These are phyloP conservation scores for Bucorvus abyssinicus DNA, from an alignment of 2,797 vertebrate species.

Conservation along the genomic window DNA sequence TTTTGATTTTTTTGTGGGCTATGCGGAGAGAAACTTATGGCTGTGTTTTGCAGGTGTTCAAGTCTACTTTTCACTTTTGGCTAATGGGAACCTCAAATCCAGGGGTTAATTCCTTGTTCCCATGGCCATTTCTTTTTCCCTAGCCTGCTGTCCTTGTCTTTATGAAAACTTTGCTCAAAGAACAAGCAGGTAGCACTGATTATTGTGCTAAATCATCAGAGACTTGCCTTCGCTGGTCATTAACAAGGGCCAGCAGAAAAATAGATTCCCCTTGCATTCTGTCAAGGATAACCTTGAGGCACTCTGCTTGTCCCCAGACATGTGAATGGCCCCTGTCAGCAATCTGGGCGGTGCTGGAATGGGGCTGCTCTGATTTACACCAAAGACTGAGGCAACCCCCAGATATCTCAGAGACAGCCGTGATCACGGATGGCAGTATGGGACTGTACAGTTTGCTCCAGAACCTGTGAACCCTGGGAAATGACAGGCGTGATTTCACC, in stretches of 20 bases:
- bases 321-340: not conserved
- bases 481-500: not conserved
- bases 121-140: not conserved
- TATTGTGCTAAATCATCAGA: not conserved
- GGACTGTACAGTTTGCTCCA: not conserved
- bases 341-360: not conserved
- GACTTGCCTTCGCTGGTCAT: not conserved
- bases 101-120: not conserved
- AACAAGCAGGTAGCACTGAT: not conserved
- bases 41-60: not conserved
- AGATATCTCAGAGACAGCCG: not conserved
- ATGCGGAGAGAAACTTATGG: not conserved
- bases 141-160: not conserved
- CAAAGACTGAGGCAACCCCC: not conserved
- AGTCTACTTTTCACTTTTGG: not conserved
- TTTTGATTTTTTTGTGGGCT: not conserved
- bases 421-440: not conserved
- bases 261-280: not conserved
- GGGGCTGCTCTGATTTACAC: not conserved
- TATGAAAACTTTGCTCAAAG: not conserved
- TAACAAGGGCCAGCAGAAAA: not conserved
- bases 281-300: not conserved
- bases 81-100: not conserved
- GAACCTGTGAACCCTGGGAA: not conserved
- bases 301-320: not conserved